Conservation (phyloP, 2,888 invertebrate genomes). For the Leucophora obtusa region DNA sequence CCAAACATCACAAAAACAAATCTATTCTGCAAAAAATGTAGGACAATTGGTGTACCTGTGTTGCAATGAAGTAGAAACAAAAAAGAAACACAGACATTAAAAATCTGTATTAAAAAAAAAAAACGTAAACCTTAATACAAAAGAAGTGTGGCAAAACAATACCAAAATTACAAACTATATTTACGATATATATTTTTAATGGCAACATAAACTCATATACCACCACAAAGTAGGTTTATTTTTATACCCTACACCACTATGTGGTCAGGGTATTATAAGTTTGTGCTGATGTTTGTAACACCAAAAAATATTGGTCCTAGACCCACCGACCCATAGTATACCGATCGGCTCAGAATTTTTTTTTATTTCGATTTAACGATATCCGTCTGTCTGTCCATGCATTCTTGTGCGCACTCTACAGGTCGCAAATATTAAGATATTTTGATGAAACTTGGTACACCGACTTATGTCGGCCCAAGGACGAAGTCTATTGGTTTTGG, state of each 20-base stretch:
- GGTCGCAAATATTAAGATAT: no score
- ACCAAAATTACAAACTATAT: background rate
- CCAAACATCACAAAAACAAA: background rate
- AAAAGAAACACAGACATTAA: background rate
- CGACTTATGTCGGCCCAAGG: no score
- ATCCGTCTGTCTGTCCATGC: no score
- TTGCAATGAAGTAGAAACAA: slow-evolving; percentile 9
- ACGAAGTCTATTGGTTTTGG: no score
- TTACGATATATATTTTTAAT: slow-evolving; percentile 26
- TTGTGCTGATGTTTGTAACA: no score
- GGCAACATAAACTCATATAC: background rate
- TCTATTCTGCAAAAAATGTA: slow-evolving; percentile 13
- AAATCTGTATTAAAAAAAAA: slow-evolving; percentile 6
- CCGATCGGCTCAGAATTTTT: no score
- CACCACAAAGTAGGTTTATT: background rate
- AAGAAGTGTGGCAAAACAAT: slow-evolving; percentile 2
- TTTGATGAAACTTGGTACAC: no score
- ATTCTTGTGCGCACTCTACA: no score
- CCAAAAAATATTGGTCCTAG: no score
- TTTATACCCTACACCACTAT: background rate
- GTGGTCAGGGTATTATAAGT: no score
- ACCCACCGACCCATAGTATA: no score
- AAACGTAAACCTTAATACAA: background rate
- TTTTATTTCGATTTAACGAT: no score
- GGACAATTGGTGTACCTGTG: slow-evolving; percentile 8